phyloP scores from a whole-genome alignment of 2,797 vertebrate species.

The Phyllotis vaccarum region DNA sequence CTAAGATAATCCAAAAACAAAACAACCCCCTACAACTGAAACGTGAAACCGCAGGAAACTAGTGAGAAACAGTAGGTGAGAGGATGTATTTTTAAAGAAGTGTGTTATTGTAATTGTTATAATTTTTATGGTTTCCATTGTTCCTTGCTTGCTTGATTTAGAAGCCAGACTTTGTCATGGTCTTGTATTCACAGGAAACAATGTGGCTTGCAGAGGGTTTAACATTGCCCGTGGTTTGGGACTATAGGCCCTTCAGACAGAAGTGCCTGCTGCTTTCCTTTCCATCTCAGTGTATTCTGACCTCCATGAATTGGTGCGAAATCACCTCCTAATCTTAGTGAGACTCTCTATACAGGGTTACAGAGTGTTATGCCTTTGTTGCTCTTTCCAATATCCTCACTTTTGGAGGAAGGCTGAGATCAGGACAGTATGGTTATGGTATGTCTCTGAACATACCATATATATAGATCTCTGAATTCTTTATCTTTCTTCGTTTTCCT shows the following conservation, averaged over 20 bases:
- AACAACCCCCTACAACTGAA: not conserved
- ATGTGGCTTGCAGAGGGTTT: not conserved
- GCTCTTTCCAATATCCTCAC: not conserved
- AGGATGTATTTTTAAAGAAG: not conserved
- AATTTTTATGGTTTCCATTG: not conserved
- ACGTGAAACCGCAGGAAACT: not conserved
- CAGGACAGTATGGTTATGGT: not conserved
- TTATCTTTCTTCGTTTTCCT: not conserved
- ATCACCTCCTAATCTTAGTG: not conserved
- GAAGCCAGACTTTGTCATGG: not conserved
- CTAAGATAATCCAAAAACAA: not conserved
- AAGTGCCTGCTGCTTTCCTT: too few species aligned
- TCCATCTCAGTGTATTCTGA: not conserved
- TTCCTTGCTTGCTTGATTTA: not conserved
- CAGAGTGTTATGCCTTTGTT: not conserved
- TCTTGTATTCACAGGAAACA: not conserved
- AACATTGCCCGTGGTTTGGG: not conserved
- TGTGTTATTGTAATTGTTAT: not conserved
- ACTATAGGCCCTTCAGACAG: not conserved
- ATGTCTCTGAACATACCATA: too few species aligned
- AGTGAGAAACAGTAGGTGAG: too few species aligned
- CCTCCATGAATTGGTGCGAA: not conserved
- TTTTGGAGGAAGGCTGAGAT: not conserved
- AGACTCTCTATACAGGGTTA: not conserved
- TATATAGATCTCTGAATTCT: not conserved